Evolutionary conservation across 2,113 vertebrate species (phyloP), one percentile per base, ranked within the genome.

Genomic region (Lophius piscatorius): DNA sequence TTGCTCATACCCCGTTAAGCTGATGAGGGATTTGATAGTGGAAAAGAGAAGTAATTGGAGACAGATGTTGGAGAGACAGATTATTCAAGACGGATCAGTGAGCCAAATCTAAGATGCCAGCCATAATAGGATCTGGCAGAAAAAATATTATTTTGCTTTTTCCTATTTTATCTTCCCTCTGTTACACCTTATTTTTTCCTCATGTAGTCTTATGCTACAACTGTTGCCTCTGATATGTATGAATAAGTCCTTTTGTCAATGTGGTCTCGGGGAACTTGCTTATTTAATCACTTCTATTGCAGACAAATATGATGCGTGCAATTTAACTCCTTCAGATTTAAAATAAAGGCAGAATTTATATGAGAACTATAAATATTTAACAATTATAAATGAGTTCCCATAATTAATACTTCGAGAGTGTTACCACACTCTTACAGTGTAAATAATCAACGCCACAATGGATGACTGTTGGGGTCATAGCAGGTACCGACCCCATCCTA

Each of bases 11-110:
- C 81, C 76, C 39, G 76, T 85, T 87, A 85, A 81, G 79, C 85
- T 60, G 81, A 89, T 88, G 83, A 85, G 82, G 88, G 80, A 86
- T 80, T 56, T 70, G 84, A 89, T 85, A 80, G 68, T 67, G 66
- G 67, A 87, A 66, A 69, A 74, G 77, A 81, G 79, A 76, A 89
- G 81, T 92, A 91, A 92, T 92, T 89, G 87, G 79, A 87, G 85
- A 90, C 91, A 91, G 91, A 90, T 91, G 90, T 90, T 91, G 65
- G 67, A 77, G 65, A 88, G 87, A 87, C 58, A 68, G 85, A 88
- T 87, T 80, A 87, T 78, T 79, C 56, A 84, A 74, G 76, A 85
- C 63, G 80, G 87, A 85, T 90, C 90, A 90, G 67, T 90, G 89
- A 89, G 87, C 88, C 83, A 90, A 88, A 91, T 89, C 90, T 82